Evolutionary conservation across 2,888 invertebrate genomes (phyloP), one percentile per base, ranked within the genome.

Genomic region (Luperina nickerlii): DNA sequence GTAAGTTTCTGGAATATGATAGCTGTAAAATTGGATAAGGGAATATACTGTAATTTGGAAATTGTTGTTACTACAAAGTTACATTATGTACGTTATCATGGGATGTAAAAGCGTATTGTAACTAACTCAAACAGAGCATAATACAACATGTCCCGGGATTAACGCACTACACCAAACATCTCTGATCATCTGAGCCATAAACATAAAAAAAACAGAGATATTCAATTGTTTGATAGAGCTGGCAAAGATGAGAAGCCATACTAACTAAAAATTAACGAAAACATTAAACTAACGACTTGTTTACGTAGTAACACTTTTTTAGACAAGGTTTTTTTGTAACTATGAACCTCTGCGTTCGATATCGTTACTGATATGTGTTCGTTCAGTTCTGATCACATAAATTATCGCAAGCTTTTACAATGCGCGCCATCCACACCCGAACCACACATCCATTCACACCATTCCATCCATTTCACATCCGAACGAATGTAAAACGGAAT

Each of bases 1-100:
- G 69, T 54, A 71, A 84, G 81, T 89, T 81, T 69, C 74, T 60
- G n/a, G 73, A 71, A 79, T 81, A 83, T 63, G 57, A 76, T 77
- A 54, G 79, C 71, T 85, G 72, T 75, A 69, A 75, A 81, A 81
- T 82, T 82, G 54, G 74, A 68, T 69, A 66, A 78, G 48, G 45
- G 67, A 67, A 42, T 66, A 20, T 38, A 63, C 18, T 67, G 24
- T 54, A 81, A 20, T 62, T 74, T 60, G 48, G 51, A 60, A 69
- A 76, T 73, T 82, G 72, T 83, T 76, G 45, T 48, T 48, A 32
- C 1, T 38, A 38, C 38, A 38, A 6, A 38, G 38, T 38, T 38
- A 38, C 38, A 38, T 38, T 38, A 38, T 38, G 18, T 77, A 62
- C 6, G 15, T 62, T 54, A 48, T 15, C 0, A 18, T 54, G 11